Base-by-base conservation (phyloP, 1,140 invertebrate species). In the Ceratosolen fusciceps region DNA sequence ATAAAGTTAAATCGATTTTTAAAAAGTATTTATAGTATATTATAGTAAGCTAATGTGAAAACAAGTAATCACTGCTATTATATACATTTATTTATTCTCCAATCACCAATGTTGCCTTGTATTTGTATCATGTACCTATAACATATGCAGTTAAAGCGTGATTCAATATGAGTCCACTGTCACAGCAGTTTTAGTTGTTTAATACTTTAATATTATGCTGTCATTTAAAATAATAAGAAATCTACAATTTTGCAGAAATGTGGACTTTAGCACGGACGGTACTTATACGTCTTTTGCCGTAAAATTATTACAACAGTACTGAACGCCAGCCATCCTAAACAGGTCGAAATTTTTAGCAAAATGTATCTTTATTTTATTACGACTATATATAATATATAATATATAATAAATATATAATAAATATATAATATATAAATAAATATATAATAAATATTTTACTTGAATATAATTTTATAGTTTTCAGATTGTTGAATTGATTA, bases 221-320 rank as follows among this genome's bases (percentile, higher is more conserved):
- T 47, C 24, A 19, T 3, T 31, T 70, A 52, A 26, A 47, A 71
- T 65, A 62, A 52, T 29, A 72, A 52, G 54, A 29, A 72, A 24
- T 62, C 39, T 71, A 26, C 67, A 39, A 56, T 62, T 78, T 62
- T 31, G 43, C 34, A 56, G 65, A 70, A 43, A 37, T 43, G 21
- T 56, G 31, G 31, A 31, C 37, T 70, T 67, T 52, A 47, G 37
- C 60, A 39, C 31, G n/a, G 52, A 43, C 19, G 60, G 31, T 43
- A 72, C 34, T 19, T 49, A n/a, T 54, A 77, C 74, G 49, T 67
- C 34, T 43, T 52, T 75, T 43, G 43, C 58, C 29, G 43, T 75
- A 39, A 75, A 65, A 65, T 52, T 73, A 47, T 62, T 62, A 43
- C 31, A 31, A 37, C 16, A n/a, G 26, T 21, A 19, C 12, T 62